Evolutionary conservation across 2,888 invertebrate genomes (phyloP).

Genomic region (Netelia melanura): DNA sequence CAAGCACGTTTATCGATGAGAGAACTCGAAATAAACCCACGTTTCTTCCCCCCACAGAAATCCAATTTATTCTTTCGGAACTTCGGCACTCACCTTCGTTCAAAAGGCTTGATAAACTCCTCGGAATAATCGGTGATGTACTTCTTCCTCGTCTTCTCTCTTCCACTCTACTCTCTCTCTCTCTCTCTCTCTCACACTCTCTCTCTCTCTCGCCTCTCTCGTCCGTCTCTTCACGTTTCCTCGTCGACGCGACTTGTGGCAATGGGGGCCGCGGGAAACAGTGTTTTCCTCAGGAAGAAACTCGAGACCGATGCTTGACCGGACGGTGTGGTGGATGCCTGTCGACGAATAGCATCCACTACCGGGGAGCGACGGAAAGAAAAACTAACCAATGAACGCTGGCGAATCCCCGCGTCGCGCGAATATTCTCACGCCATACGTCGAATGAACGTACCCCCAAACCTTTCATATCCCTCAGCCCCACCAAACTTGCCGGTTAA

Average conservation of each 20-base stretch:
- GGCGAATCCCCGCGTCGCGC: slow-evolving; percentile 73
- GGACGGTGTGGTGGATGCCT: slow-evolving; percentile 68
- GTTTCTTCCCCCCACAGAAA: slow-evolving; percentile 11
- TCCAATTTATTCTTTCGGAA: slow-evolving; percentile 21
- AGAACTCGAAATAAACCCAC: slow-evolving; percentile 29
- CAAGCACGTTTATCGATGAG: slow-evolving; percentile 54
- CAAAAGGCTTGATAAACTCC: slow-evolving; percentile 40
- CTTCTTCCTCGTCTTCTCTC: slow-evolving; percentile 41
- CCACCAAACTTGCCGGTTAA: slow-evolving; percentile 24
- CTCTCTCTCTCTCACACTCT: slow-evolving; percentile 58
- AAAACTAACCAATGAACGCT: slow-evolving; percentile 77
- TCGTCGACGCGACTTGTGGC: slow-evolving; percentile 76
- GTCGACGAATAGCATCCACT: slow-evolving; percentile 76
- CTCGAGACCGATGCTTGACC: slow-evolving; percentile 80
- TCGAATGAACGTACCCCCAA: slow-evolving; percentile 67
- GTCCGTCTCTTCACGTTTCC: slow-evolving; percentile 65
- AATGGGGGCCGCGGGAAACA: slow-evolving; percentile 78
- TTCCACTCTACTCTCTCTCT: slow-evolving; percentile 15
- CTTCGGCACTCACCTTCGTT: slow-evolving; percentile 45
- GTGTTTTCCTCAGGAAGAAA: slow-evolving; percentile 79
- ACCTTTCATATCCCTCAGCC: slow-evolving; percentile 37
- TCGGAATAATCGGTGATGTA: slow-evolving; percentile 50
- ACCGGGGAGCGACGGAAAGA: slow-evolving; percentile 65
- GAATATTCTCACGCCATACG: slow-evolving; percentile 20
- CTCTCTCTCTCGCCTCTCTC: slow-evolving; percentile 57